Percentiles rank a stretch among this genome's conserved stretches.
Evolutionary conservation across 1,140 invertebrate species (phyloP).

Genomic region (Venturia canescens): DNA sequence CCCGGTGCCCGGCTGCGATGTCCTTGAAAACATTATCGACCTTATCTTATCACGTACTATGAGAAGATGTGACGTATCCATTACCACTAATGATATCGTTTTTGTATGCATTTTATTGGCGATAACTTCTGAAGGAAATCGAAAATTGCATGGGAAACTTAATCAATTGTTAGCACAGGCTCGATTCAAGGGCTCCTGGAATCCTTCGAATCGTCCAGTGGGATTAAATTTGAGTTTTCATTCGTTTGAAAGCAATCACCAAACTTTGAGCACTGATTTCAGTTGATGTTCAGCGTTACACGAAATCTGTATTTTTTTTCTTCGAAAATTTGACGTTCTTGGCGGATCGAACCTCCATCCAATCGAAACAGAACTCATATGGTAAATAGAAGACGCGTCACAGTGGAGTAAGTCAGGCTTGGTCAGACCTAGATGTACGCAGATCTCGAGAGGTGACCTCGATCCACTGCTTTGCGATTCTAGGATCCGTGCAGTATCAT

Average conservation of each 20-base stretch:
- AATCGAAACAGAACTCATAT: not conserved
- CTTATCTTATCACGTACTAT: slow-evolving; percentile 4
- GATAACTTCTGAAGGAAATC: too few relatives aligned
- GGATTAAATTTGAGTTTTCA: too few relatives aligned
- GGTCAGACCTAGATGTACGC: slow-evolving; percentile 41
- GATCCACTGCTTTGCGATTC: slow-evolving; percentile 32
- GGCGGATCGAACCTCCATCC: not conserved
- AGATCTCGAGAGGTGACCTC: slow-evolving; percentile 36
- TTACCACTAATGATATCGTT: not conserved
- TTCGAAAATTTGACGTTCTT: not conserved
- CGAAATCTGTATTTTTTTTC: not conserved
- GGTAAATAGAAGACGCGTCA: not conserved
- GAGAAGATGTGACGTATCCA: not conserved
- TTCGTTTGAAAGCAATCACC: too few relatives aligned
- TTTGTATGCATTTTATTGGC: not conserved
- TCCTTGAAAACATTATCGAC: not conserved
- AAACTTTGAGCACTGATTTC: too few relatives aligned
- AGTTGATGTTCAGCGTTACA: too few relatives aligned
- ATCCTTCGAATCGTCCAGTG: too few relatives aligned
- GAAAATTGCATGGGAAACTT: too few relatives aligned
- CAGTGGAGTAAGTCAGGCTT: slow-evolving; percentile 32
- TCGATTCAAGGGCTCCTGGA: too few relatives aligned
- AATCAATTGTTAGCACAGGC: too few relatives aligned
- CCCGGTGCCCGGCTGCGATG: not conserved
- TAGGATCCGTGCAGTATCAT: slow-evolving; percentile 21